Conservation (phyloP, 2,888 invertebrate genomes). For the Polylopha cassiicola region DNA sequence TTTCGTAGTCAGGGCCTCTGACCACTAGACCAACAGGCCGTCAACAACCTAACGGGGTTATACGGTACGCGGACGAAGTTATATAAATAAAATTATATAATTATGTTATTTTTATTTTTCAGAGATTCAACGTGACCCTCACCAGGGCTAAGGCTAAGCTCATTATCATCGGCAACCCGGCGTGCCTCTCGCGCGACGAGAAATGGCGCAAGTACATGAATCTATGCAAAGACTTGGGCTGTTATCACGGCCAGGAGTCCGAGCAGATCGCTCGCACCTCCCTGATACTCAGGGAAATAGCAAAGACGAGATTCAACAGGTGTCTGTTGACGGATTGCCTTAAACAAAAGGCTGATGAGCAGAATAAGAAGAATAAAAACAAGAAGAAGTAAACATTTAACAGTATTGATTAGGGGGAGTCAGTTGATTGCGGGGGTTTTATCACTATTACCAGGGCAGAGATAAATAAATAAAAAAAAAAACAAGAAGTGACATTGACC, state of each 20-base stretch:
- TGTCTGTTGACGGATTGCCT: conserved; percentile 37
- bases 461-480: too few relatives aligned
- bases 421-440: not conserved
- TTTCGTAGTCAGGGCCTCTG: too few relatives aligned
- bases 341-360: conserved; percentile 16
- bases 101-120: conserved; percentile 33
- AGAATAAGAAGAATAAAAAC: conserved; percentile 10
- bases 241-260: conserved; percentile 51
- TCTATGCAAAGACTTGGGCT: conserved; percentile 40
- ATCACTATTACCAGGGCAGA: too few relatives aligned
- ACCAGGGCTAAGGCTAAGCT: conserved; percentile 83
- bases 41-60: not conserved
- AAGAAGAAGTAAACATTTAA: conserved; percentile 17
- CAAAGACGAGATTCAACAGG: conserved; percentile 36
- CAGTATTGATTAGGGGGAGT: not conserved
- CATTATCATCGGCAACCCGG: conserved; percentile 74
- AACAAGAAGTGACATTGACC: too few relatives aligned
- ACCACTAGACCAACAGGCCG: too few relatives aligned
- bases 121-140: conserved; percentile 84
- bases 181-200: conserved; percentile 45
- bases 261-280: conserved; percentile 43
- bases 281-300: conserved; percentile 37
- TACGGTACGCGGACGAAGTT: not conserved
- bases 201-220: conserved; percentile 62
- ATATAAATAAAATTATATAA: not conserved